Evolutionary conservation across 2,113 vertebrate species (phyloP).

Genomic region (Lipotes vexillifer): DNA sequence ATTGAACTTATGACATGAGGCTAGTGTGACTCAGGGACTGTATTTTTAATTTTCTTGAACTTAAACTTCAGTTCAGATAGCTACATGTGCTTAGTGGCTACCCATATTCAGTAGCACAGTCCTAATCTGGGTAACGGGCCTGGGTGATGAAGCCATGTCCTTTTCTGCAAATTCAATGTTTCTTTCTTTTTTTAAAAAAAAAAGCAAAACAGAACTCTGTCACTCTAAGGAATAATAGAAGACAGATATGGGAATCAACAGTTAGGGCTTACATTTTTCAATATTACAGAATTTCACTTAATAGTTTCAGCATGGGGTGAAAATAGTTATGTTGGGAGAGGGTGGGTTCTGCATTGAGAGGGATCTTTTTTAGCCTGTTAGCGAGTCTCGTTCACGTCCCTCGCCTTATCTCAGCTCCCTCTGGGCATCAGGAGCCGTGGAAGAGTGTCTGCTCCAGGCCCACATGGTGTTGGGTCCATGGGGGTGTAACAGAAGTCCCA

Average conservation of each 20-base stretch:
- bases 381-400: not conserved
- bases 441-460: not conserved
- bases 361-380: not conserved
- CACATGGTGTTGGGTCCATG: not conserved
- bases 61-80: not conserved
- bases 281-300: not conserved
- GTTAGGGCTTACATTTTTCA: not conserved
- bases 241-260: not conserved
- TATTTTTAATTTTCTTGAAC: not conserved
- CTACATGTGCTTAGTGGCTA: not conserved
- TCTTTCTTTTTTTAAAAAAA: not conserved
- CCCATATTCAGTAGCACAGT: accelerated
- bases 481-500: not conserved
- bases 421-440: not conserved
- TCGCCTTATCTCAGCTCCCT: not conserved
- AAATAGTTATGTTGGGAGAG: not conserved
- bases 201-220: not conserved
- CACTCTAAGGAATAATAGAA: not conserved
- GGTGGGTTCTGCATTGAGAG: not conserved
- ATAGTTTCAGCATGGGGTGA: not conserved
- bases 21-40: not conserved
- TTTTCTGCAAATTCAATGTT: not conserved
- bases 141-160: not conserved
- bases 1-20: not conserved
- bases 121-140: not conserved